These are phyloP conservation scores for Tachina fera DNA, from an alignment of 2,888 invertebrate species.

Conservation along the genomic window DNA sequence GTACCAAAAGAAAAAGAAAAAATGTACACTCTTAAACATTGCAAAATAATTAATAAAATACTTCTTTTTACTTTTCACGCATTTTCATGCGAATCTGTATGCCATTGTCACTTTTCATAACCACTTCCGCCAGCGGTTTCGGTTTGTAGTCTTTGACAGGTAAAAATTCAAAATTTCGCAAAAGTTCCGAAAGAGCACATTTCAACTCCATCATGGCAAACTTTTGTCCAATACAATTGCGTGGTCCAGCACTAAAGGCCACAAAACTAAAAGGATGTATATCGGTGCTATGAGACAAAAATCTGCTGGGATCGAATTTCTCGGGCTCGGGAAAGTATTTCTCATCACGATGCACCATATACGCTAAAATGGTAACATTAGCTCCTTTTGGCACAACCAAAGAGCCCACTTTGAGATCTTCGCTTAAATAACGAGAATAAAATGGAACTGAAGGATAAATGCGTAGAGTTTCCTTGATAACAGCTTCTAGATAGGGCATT, in stretches of 20 bases:
- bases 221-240: slow-evolving; percentile 77
- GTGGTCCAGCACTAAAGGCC: slow-evolving; percentile 81
- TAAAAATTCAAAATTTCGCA: slow-evolving; percentile 79
- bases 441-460: slow-evolving; percentile 85
- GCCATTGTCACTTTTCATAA: slow-evolving; percentile 81
- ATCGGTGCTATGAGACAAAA: slow-evolving; percentile 76
- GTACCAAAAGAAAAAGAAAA: too few relatives aligned
- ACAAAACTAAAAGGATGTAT: slow-evolving; percentile 80
- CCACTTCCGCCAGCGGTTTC: slow-evolving; percentile 77
- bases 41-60: too few relatives aligned
- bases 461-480: slow-evolving; percentile 85
- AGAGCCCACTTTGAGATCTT: slow-evolving; percentile 83
- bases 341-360: slow-evolving; percentile 83
- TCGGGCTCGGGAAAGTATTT: slow-evolving; percentile 83
- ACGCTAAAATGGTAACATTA: slow-evolving; percentile 81
- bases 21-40: too few relatives aligned
- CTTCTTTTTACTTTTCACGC: slow-evolving; percentile 60
- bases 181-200: slow-evolving; percentile 77
- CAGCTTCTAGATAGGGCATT: slow-evolving; percentile 85
- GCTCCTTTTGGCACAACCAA: slow-evolving; percentile 82
- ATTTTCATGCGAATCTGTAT: slow-evolving; percentile 77
- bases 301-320: slow-evolving; percentile 80
- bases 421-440: slow-evolving; percentile 82
- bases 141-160: slow-evolving; percentile 78
- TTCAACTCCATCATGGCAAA: slow-evolving; percentile 79